These are phyloP conservation scores for Coelinius sp. DNA, from an alignment of 2,888 invertebrate genomes.

Conservation along the genomic window DNA sequence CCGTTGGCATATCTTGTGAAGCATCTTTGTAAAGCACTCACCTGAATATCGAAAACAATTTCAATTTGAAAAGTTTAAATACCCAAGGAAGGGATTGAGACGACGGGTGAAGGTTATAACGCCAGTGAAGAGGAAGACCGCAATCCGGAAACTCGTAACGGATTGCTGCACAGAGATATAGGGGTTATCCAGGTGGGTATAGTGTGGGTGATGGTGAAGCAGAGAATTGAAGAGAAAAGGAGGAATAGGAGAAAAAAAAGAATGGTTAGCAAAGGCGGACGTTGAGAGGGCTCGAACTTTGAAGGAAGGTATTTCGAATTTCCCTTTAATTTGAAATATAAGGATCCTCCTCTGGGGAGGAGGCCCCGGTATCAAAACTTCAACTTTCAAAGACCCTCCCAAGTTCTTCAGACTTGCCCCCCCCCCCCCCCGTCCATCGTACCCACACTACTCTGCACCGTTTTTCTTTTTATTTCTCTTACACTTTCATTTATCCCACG, in stretches of 20 bases:
- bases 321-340: slow-evolving; percentile 65
- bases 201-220: slow-evolving; percentile 41
- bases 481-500: background rate
- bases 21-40: slow-evolving; percentile 55
- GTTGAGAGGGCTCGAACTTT: slow-evolving; percentile 54
- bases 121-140: slow-evolving; percentile 46
- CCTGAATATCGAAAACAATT: slow-evolving; percentile 66
- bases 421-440: too few species aligned
- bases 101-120: slow-evolving; percentile 34
- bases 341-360: slow-evolving; percentile 53
- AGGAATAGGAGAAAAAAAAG: slow-evolving; percentile 40
- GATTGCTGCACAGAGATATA: slow-evolving; percentile 34
- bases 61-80: slow-evolving; percentile 68
- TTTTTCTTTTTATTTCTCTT: slow-evolving; percentile 5
- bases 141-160: slow-evolving; percentile 47
- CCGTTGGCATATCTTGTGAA: slow-evolving; percentile 1
- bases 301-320: slow-evolving; percentile 62
- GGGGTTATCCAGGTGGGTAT: background rate
- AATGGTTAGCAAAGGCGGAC: slow-evolving; percentile 29
- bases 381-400: slow-evolving; percentile 54
- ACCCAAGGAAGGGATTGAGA: slow-evolving; percentile 45
- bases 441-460: slow-evolving; percentile 12
- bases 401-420: slow-evolving; percentile 28
- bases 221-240: slow-evolving; percentile 42
- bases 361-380: slow-evolving; percentile 52